Evolutionary conservation across 1,140 invertebrate genomes (phyloP), one percentile per base, ranked within the genome.

Genomic region (Ceratoteleas bidentatus): DNA sequence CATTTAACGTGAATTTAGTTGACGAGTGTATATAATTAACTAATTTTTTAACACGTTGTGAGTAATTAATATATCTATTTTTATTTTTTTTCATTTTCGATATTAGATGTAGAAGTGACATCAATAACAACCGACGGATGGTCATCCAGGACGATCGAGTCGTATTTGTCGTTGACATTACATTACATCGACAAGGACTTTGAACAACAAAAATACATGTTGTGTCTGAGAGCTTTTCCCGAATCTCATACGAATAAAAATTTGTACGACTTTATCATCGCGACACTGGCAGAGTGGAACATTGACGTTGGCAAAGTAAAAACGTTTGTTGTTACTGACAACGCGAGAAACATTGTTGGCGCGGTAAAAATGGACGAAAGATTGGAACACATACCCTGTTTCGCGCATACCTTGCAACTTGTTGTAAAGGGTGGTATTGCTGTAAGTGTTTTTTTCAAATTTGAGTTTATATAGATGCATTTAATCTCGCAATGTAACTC

Each of bases 271-370:
- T 43, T 43, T n/a, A 10, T 43, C 2, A 43, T 43, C n/a, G 9
- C 1, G n/a, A 43, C 8, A n/a, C n/a, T 43, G n/a, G 9, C n/a
- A n/a, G n/a, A 43, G 6, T 43, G 40, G 40, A 9, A 43, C 9
- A 43, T 43, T 43, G 40, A 43, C n/a, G n/a, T 43, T 43, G n/a
- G n/a, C n/a, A 43, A 43, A 43, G n/a, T 10, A 43, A 43, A 43
- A 6, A 43, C n/a, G 9, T 43, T 2, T 43, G 40, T 43, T 43
- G 40, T 43, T 9, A 43, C 40, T 43, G 40, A 43, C 40, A 43
- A 43, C n/a, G 40, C 40, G n/a, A n/a, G n/a, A 43, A 43, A 43
- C n/a, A 43, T 43, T 10, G 40, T 43, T 43, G 40, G 40, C 40
- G 40, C 40, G 0, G 40, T 43, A 43, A 43, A 43, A 43, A 43